Evolutionary conservation across 2,888 invertebrate species (phyloP), one percentile per base, ranked within the genome.

Genomic region (Sceliomorpha sp.): DNA sequence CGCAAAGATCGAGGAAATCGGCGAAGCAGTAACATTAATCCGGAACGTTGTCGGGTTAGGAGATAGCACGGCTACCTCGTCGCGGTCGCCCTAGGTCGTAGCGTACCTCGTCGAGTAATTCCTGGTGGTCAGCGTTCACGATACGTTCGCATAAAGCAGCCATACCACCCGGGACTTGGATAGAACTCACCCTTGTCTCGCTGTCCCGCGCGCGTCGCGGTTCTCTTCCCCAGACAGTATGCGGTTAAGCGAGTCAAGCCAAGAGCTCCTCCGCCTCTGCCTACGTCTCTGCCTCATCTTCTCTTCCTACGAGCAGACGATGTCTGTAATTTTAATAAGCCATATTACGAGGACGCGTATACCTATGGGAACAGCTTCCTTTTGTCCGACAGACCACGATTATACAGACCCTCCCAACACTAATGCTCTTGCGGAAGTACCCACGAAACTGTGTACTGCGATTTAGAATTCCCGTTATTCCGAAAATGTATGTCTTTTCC

Each of bases 201-300:
- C 78, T 85, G 73, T 81, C 90, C 73, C 85, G 91, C 85, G 88
- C 70, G 80, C 85, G 78, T 85, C 90, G 77, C 70, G 80, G 82
- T 81, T 75, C 78, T 56, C 76, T 82, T n/a, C 81, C 80, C 81
- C 75, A 74, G 79, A 81, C 80, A 70, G 79, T 79, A 80, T 85
- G 83, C 73, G 86, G 86, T 85, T 74, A 69, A 55, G 64, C 70
- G 73, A 64, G 64, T 64, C 64, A 64, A 72, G 44, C 63, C 67
- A 72, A 63, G 74, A 77, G 75, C 82, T 74, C 73, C 64, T 55
- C 50, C 50, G 66, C 62, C 45, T 12, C 17, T 34, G 34, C 10
- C 36, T 17, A 8, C 13, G 15, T 40, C 39, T 29, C 40, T 40
- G 26, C 51, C 45, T 58, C 42, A 29, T 27, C 58, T 50, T n/a